Base-by-base conservation (phyloP, 2,888 invertebrate species). In the Agriopis leucophaearia region DNA sequence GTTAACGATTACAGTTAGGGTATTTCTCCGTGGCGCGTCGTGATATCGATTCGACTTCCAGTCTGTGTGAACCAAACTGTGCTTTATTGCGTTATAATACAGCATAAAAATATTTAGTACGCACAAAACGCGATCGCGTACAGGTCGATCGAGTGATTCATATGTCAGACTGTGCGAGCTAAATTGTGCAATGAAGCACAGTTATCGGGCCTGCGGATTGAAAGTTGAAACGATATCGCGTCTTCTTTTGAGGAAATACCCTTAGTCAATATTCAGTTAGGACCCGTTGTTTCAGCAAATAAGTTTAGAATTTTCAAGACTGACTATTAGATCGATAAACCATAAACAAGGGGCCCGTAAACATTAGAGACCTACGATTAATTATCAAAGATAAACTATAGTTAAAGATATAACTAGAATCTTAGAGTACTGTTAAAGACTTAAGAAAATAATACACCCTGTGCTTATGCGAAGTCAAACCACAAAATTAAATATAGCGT, bases 391-490 rank as follows among this genome's bases (percentile, higher is more conserved):
- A 70, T 76, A 80, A 77, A 74, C 75, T 66, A 69, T 71, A 70
- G 66, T 63, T 75, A 75, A 66, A 74, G 67, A 69, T 75, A 63
- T 66, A 66, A 59, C 67, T 74, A 78, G 50, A 64, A 74, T 73
- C 75, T 77, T 79, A 79, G 55, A 57, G 76, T 76, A 77, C 60
- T 69, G 78, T 77, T 64, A 64, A 77, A 78, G 75, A 77, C 80
- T 81, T 82, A 84, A 62, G 55, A 84, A 82, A 75, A 77, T 81
- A 79, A 80, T 78, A 82, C 82, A 87, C 86, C 86, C 86, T 86
- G 86, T 86, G 86, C 85, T 82, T 82, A 83, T 83, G 86, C 86
- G 84, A 74, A 77, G 76, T 80, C 73, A 81, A 82, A 78, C 69
- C 66, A 81, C 77, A 77, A 76, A 77, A 77, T 75, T 56, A 77